These are phyloP conservation scores for Coreius guichenoti DNA, from an alignment of 2,797 vertebrate genomes.

Conservation along the genomic window DNA sequence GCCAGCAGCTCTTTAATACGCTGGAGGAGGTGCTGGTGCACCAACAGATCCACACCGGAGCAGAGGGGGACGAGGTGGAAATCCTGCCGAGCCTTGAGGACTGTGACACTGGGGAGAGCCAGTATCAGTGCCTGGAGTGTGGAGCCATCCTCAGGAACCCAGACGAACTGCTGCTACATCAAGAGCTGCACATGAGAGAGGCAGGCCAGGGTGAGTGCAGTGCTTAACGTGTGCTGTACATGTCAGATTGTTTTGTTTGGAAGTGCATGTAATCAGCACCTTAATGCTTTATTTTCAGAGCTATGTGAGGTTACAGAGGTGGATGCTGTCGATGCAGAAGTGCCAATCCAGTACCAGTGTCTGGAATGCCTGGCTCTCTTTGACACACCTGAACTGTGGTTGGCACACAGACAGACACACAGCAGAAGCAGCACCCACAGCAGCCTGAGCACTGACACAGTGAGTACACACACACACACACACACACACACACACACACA, in stretches of 20 bases:
- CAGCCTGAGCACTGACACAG: conserved; percentile 64
- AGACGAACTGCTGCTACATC: conserved; percentile 88
- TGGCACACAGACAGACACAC: conserved; percentile 86
- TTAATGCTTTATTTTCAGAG: conserved; percentile 63
- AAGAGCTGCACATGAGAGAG: conserved; percentile 90
- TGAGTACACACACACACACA: conserved; percentile 60
- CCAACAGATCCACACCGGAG: conserved; percentile 86
- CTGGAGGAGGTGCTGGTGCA: conserved; percentile 91
- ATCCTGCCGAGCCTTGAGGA: conserved; percentile 62
- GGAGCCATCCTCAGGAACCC: conserved; percentile 85
- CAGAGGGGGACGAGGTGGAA: conserved; percentile 73
- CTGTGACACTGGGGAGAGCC: conserved; percentile 75
- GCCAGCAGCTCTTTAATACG: conserved; percentile 87
- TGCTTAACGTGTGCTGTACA: not conserved
- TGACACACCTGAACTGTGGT: conserved; percentile 86
- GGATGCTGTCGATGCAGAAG: conserved; percentile 28
- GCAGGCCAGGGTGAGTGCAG: conserved; percentile 59
- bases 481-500: not conserved
- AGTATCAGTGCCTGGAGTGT: conserved; percentile 93
- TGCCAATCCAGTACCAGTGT: conserved; percentile 90
- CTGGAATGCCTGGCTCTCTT: conserved; percentile 90
- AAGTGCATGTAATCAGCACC: not conserved
- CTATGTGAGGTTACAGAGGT: conserved; percentile 75
- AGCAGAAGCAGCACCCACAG: conserved; percentile 82
- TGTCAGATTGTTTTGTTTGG: not conserved